Base-by-base conservation (phyloP, 2,888 invertebrate species). In the Eristalis arbustorum region DNA sequence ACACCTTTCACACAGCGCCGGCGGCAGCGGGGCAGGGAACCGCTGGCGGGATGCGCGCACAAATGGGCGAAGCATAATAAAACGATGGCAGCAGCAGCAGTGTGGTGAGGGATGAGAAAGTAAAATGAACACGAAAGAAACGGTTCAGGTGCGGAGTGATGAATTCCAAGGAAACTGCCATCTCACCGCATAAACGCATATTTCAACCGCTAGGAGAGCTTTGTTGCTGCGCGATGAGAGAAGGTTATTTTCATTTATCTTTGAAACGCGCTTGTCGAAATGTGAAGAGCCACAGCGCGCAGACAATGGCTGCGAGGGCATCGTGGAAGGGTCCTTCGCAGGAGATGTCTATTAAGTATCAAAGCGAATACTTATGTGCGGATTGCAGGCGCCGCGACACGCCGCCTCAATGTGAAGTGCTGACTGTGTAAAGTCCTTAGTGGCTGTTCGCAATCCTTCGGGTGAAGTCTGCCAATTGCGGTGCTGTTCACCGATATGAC, bases 141-240 rank as follows among this genome's bases (percentile, higher is more conserved):
- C 64, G 59, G 59, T 63, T 66, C 28, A 62, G 64, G 78, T 72
- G 67, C 49, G 61, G 72, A 79, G 66, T 72, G 37, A 79, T 79
- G 72, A 66, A 72, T 78, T 71, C 78, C 64, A 22, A 59, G 49
- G 49, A 56, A 78, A 78, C 64, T 78, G 64, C 42, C 63, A 78
- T 42, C 64, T 72, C 57, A 61, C 57, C 31, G 18, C 64, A 59
- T 71, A 71, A 66, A 72, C 69, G 71, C 71, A 63, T 78, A 37
- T 71, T 72, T 78, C 56, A 56, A 34, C 28, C 40, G 49, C n/a
- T n/a, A 11, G n/a, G 64, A 25, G n/a, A 14, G 22, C n/a, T 78
- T 57, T 57, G 34, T 56, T 42, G 61, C 61, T 59, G 28, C n/a
- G 28, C 59, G 42, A 78, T 57, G 64, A 18, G 64, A 18, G 61